Evolutionary conservation across 2,797 vertebrate genomes (phyloP).

Genomic region (Oceanodroma leucorhoa): DNA sequence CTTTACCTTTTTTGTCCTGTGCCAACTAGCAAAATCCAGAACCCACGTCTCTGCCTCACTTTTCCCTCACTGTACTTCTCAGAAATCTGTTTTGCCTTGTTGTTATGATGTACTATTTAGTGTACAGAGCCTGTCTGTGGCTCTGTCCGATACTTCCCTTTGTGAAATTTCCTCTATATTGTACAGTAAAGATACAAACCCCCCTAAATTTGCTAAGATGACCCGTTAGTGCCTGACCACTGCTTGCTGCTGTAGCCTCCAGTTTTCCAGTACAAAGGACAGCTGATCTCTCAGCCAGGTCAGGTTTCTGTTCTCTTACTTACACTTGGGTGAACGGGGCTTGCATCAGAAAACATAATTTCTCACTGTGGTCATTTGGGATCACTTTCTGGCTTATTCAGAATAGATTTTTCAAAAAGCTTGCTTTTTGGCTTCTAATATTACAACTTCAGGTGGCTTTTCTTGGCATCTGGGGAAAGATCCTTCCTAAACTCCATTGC

Average conservation of each 20-base stretch:
- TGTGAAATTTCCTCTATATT: not conserved
- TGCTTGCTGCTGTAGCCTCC: not conserved
- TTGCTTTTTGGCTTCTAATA: not conserved
- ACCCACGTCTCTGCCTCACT: not conserved
- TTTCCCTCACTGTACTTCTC: not conserved
- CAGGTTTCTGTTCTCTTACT: not conserved
- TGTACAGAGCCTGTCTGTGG: not conserved
- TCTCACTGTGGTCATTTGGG: not conserved
- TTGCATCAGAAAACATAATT: not conserved
- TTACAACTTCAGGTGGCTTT: not conserved
- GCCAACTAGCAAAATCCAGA: not conserved
- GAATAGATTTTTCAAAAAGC: not conserved
- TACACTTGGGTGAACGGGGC: not conserved
- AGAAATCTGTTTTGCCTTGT: not conserved
- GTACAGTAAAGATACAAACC: not conserved
- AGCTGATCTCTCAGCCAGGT: not conserved
- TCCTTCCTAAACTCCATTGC: not conserved
- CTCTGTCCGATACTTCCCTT: not conserved
- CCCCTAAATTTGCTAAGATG: not conserved
- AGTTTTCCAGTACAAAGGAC: not conserved
- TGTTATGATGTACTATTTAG: not conserved
- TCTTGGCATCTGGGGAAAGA: not conserved
- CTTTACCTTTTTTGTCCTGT: not conserved
- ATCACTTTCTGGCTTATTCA: not conserved
- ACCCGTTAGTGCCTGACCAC: not conserved